Evolutionary conservation across 2,797 vertebrate species (phyloP), one percentile per base, ranked within the genome.

Genomic region (Eremophila alpestris): DNA sequence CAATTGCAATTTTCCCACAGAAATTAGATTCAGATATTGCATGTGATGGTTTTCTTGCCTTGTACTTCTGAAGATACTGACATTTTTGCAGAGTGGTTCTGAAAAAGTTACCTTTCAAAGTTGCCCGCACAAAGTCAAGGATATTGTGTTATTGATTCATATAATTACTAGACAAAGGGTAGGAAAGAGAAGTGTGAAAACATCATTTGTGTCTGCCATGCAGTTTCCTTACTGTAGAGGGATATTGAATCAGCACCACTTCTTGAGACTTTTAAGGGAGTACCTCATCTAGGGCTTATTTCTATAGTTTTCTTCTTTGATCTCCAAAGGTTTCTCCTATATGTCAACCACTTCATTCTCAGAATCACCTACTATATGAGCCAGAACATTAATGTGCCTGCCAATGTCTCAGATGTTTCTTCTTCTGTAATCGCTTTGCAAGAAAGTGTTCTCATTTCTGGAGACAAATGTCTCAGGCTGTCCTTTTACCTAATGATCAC

Each of bases 391-490:
- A 29, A 38, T 74, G 73, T 60, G 2, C 13, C 24, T 87, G 46
- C 17, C 36, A 89, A 6, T 17, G 11, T 59, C 65, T 82, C 62
- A 30, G 15, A 65, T 45, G 15, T 73, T 91, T 76, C 32, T 67
- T 80, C 9, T 51, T 92, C 55, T 56, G 32, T 74, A 70, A 74
- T 27, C 3, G 9, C 3, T 65, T 75, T 51, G 5, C 11, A 56
- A 89, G 38, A 56, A 83, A 90, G 74, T 30, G 7, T 38, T 90
- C 36, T 90, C 8, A 32, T 74, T 68, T 89, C 34, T 79, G 45
- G 20, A 90, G 23, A 71, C 21, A 1, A 88, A 78, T 69, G 70
- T 93, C 32, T 94, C 58, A 75, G 11, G 12, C 23, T 76, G 16
- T 59, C 83, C 69, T 75, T 15, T 58, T 74, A 68, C 22, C 22